Conservation (phyloP, 2,113 vertebrate species). For the Ictidomys tridecemlineatus region DNA sequence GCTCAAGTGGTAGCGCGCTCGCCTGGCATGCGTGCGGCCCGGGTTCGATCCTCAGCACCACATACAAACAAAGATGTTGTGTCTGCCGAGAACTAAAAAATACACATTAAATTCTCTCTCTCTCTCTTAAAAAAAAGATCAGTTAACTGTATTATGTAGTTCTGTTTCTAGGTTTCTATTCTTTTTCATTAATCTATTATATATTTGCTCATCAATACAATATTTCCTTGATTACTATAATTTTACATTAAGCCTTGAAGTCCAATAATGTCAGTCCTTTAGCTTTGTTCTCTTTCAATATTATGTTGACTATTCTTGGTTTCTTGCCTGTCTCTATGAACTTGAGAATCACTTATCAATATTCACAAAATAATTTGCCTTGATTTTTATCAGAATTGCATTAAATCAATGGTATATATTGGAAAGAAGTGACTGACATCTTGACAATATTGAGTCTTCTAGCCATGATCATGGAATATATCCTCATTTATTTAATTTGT, state of each 20-base stretch:
- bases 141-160: background rate
- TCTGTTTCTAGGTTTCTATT: background rate
- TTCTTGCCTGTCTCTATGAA: background rate
- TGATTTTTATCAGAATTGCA: background rate
- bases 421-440: background rate
- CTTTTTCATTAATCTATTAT: background rate
- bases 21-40: too few species aligned
- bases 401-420: background rate
- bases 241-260: background rate
- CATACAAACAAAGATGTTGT: too few species aligned
- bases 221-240: background rate
- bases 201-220: background rate
- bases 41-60: too few species aligned
- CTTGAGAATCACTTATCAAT: background rate
- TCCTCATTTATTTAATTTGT: background rate
- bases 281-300: background rate
- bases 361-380: background rate
- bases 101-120: too few species aligned
- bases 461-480: background rate
- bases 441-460: too few species aligned
- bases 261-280: background rate
- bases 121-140: background rate
- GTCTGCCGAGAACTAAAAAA: too few species aligned
- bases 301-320: background rate
- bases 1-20: too few species aligned